These are phyloP conservation scores for Mesembrinibis cayennensis DNA, from an alignment of 2,113 vertebrate genomes.

Conservation along the genomic window DNA sequence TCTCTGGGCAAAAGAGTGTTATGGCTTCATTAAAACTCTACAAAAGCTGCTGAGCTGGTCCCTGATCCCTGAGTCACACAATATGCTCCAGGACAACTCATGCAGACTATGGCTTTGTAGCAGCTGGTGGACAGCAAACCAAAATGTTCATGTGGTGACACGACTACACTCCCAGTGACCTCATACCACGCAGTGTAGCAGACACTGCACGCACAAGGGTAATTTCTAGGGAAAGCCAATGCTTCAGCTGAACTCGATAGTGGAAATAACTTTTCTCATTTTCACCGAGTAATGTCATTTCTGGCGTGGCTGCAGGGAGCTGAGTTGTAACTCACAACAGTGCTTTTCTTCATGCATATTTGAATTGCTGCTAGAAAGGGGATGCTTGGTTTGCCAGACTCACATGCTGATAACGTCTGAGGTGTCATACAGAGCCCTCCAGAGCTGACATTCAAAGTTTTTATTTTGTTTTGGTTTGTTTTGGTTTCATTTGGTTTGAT, in stretches of 20 bases:
- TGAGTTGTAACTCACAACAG: not conserved
- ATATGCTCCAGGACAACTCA: not conserved
- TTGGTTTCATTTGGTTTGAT: not conserved
- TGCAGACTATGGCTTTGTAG: not conserved
- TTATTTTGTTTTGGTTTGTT: not conserved
- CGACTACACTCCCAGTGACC: not conserved
- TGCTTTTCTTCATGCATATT: not conserved
- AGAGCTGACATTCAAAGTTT: not conserved
- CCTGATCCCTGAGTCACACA: not conserved
- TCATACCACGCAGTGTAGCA: not conserved
- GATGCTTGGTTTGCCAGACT: not conserved
- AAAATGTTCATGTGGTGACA: not conserved
- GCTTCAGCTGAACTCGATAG: not conserved
- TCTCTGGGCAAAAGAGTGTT: not conserved
- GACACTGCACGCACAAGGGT: not conserved
- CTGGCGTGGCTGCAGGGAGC: not conserved
- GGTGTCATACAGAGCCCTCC: not conserved
- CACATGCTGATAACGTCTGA: fast-evolving
- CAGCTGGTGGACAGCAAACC: not conserved
- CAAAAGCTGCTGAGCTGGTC: not conserved
- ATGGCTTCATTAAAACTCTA: not conserved
- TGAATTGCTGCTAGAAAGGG: not conserved
- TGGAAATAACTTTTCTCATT: not conserved
- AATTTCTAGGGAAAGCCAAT: not conserved
- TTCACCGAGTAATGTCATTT: not conserved